Evolutionary conservation across 2,888 invertebrate genomes (phyloP).

Genomic region (Heliconius cydno): DNA sequence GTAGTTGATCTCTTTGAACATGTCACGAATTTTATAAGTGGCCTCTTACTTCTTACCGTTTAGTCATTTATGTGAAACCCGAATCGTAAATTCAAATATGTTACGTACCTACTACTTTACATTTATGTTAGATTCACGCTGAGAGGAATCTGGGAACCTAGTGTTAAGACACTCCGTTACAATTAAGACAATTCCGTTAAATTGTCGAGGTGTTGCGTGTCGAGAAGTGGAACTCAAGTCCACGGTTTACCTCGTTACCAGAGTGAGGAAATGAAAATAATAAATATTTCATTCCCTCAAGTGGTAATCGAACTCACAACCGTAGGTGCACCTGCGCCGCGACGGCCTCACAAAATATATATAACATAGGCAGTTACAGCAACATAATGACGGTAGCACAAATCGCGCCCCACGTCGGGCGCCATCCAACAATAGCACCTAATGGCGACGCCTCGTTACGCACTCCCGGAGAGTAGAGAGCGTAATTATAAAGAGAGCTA

Average conservation of each 20-base stretch:
- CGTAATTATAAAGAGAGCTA: slow-evolving; percentile 46
- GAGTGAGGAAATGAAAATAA: no score
- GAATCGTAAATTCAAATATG: slow-evolving; percentile 23
- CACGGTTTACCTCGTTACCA: no score
- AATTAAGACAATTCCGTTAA: no score
- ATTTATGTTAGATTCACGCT: no score
- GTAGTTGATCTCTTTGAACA: slow-evolving; percentile 8
- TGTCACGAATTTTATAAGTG: slow-evolving; percentile 17
- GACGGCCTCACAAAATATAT: not conserved
- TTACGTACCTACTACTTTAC: not conserved
- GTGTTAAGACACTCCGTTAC: no score
- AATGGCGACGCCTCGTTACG: slow-evolving; percentile 68
- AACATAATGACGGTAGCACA: slow-evolving; percentile 43
- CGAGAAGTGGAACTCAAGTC: no score
- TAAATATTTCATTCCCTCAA: no score
- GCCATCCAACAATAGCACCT: slow-evolving; percentile 69
- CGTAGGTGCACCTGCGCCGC: no score
- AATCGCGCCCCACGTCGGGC: slow-evolving; percentile 63
- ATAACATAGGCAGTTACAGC: slow-evolving; percentile 29
- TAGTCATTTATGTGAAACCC: slow-evolving; percentile 25
- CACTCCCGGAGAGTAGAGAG: slow-evolving; percentile 47
- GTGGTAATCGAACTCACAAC: no score
- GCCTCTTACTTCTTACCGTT: slow-evolving; percentile 16
- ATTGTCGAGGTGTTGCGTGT: no score
- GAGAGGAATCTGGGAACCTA: no score